These are phyloP conservation scores for Odobenus rosmarus DNA, from an alignment of 2,113 vertebrate genomes.

Conservation along the genomic window DNA sequence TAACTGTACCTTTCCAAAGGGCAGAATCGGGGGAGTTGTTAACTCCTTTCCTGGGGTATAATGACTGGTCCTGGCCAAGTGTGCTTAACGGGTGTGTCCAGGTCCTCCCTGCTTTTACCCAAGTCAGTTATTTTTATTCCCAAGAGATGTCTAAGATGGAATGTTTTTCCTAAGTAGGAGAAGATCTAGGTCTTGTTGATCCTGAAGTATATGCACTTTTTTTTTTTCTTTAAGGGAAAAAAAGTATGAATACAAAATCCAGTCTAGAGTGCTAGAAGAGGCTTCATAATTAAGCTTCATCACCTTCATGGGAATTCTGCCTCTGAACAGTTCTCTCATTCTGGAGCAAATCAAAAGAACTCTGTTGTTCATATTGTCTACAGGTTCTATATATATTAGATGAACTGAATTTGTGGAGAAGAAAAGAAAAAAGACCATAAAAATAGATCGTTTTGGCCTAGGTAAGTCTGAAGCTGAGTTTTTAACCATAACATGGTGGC, in stretches of 20 bases:
- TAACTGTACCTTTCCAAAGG: constrained; percentile 33
- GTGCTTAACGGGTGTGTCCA: neutral
- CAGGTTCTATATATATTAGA: neutral
- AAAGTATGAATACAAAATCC: neutral
- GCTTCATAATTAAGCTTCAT: neutral
- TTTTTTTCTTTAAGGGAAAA: neutral
- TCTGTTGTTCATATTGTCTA: neutral
- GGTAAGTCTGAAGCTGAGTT: neutral
- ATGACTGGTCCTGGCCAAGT: neutral
- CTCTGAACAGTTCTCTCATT: neutral
- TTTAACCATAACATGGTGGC: neutral
- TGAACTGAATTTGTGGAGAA: neutral
- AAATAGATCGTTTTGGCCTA: neutral
- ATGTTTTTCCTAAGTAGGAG: neutral
- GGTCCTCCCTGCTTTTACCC: neutral
- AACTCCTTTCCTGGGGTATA: neutral
- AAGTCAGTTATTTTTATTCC: constrained; percentile 56
- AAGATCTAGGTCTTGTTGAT: constrained; percentile 9
- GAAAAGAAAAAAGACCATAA: neutral
- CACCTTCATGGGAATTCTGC: neutral
- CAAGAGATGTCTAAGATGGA: neutral
- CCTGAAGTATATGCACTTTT: neutral
- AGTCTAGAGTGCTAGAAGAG: neutral
- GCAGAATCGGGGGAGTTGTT: neutral
- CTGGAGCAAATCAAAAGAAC: neutral